Evolutionary conservation across 2,113 vertebrate genomes (phyloP).

Genomic region (Shinisaurus crocodilurus): DNA sequence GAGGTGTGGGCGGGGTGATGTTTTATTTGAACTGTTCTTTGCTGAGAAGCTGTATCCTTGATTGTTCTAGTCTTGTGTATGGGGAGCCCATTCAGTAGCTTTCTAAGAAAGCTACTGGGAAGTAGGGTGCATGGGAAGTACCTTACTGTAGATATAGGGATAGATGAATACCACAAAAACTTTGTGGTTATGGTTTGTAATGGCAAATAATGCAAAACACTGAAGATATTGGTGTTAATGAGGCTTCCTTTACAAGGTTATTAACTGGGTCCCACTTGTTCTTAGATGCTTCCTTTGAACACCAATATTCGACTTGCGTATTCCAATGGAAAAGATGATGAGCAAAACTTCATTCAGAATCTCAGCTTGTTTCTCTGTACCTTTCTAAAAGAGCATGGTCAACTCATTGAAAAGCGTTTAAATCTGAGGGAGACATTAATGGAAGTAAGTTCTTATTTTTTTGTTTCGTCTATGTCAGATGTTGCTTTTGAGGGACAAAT

Average conservation of each 20-base stretch:
- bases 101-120: background rate
- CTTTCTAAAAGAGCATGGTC: constrained; percentile 97
- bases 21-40: background rate
- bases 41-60: background rate
- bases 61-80: background rate
- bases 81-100: background rate
- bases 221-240: background rate
- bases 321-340: constrained; percentile 97
- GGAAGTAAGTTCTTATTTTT: constrained; percentile 82
- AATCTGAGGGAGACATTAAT: constrained; percentile 96
- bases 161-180: background rate
- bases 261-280: constrained; percentile 5
- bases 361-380: constrained; percentile 99
- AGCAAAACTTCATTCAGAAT: constrained; percentile 99
- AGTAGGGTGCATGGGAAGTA: background rate
- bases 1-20: too few relatives aligned
- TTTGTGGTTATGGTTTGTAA: background rate
- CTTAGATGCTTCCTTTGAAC: constrained; percentile 97
- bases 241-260: background rate
- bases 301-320: constrained; percentile 97
- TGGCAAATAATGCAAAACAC: background rate
- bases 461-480: background rate
- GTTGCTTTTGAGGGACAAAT: background rate
- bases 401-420: constrained; percentile 95
- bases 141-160: background rate